Evolutionary conservation across 2,797 vertebrate genomes (phyloP).

Genomic region (Lacerta viridis): DNA sequence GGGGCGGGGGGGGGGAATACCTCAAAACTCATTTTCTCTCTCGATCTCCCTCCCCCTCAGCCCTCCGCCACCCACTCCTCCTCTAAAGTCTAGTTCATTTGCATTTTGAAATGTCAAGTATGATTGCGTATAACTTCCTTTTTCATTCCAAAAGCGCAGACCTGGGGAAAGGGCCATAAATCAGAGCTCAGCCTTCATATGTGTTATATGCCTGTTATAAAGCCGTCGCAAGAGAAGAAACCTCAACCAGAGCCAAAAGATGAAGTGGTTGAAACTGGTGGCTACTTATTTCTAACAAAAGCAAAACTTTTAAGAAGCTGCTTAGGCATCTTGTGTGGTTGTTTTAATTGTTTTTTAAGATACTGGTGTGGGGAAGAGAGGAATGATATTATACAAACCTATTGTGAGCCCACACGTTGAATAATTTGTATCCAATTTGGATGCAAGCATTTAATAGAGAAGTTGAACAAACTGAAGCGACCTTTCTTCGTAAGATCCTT

Average conservation of each 20-base stretch:
- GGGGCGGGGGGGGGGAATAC: constrained; percentile 18
- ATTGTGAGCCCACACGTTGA: too few relatives aligned
- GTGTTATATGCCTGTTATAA: constrained; percentile 41
- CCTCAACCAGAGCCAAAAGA: neutral
- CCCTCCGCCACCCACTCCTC: neutral
- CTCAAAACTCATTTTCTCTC: constrained; percentile 6
- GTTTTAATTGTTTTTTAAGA: neutral
- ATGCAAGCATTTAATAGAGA: too few relatives aligned
- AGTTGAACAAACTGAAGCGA: too few relatives aligned
- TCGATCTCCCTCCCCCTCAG: neutral
- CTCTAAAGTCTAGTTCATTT: constrained; percentile 64
- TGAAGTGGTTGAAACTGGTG: neutral
- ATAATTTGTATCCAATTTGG: too few relatives aligned
- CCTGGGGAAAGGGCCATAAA: constrained; percentile 60
- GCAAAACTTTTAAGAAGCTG: neutral
- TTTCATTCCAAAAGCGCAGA: constrained; percentile 58
- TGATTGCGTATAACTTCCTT: constrained; percentile 34
- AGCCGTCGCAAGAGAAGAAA: constrained; percentile 7
- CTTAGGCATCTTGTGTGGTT: fast-evolving
- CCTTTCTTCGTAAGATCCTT: too few relatives aligned
- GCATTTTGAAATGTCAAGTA: constrained; percentile 69
- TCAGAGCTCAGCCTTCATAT: constrained; percentile 16
- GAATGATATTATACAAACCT: neutral
- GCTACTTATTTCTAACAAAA: neutral
- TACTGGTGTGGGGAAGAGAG: neutral